These are phyloP conservation scores for Terrapene triunguis DNA, from an alignment of 2,113 vertebrate species.

Conservation along the genomic window DNA sequence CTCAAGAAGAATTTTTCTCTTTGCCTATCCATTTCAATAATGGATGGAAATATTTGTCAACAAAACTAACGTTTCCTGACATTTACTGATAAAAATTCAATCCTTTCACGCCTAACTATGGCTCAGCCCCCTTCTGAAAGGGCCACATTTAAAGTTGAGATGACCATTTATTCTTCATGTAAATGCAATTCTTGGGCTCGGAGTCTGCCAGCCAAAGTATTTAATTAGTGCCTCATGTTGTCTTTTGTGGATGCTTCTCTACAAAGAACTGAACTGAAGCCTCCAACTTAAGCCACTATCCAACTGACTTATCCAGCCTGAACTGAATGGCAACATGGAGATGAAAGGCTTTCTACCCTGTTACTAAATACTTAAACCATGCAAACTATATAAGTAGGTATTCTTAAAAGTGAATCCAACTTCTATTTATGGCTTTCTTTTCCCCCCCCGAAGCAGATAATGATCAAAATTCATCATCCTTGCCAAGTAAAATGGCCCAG, in stretches of 20 bases:
- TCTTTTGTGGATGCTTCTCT: background rate
- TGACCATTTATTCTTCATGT: background rate
- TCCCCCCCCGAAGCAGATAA: constrained; percentile 58
- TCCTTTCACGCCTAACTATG: background rate
- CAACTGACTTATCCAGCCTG: background rate
- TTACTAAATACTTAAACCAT: background rate
- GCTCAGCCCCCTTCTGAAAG: background rate
- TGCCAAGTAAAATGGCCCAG: constrained; percentile 88
- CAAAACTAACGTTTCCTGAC: background rate
- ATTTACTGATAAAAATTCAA: background rate
- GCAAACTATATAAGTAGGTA: background rate
- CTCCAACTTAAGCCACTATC: background rate
- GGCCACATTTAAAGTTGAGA: background rate
- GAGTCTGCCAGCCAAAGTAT: background rate
- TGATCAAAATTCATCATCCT: constrained; percentile 48
- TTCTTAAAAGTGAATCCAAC: background rate
- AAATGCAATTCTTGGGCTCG: background rate
- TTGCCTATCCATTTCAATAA: background rate
- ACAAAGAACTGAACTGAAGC: background rate
- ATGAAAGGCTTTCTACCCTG: background rate
- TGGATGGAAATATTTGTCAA: background rate
- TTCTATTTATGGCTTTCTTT: background rate
- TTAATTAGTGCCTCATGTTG: background rate
- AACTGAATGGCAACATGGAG: background rate
- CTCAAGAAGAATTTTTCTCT: background rate